Evolutionary conservation across 2,113 vertebrate species (phyloP), one percentile per base, ranked within the genome.

Genomic region (Pterocles gutturalis): DNA sequence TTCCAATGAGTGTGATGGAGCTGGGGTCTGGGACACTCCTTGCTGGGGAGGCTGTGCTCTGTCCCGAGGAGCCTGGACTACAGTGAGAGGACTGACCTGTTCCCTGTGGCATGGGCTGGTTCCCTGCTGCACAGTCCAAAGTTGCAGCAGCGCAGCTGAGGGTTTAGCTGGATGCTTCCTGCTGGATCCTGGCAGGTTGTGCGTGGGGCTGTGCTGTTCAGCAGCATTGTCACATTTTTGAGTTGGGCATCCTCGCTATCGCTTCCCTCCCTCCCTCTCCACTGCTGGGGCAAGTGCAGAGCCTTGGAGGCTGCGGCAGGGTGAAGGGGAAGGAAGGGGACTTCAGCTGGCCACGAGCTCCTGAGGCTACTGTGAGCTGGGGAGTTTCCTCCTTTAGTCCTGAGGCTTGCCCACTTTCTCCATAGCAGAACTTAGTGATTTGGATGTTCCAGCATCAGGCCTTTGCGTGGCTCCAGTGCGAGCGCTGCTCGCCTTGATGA

Each of bases 401-500:
- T 1, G n/a, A 49, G 80, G 11, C 34, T 79, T 95, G 80, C 89
- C 72, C 51, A 0, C 41, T 41, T 83, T 67, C 76, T 81, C 34
- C 3, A 3, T 4, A 45, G 69, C 61, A 49, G 65, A 75, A 60
- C 65, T 89, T 53, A 4, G 71, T 17, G 86, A 11, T 86, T 62
- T 94, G 95, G 60, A 4, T 77, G 88, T 75, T 92, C 60, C 77
- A 91, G 21, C 72, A 64, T 93, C 45, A 80, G 95, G 92, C 87
- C 89, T 91, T 89, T 83, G 24, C 49, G 33, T 70, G 71, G 72
- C 94, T 93, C 62, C 73, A 34, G 82, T 5, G 20, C 0, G 3
- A 94, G 92, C 51, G 5, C 62, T 36, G 92, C 43, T 91, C 28
- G 66, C 79, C 66, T 73, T 93, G 89, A 96, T 97, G 95, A 97